phyloP scores from a whole-genome alignment of 2,797 vertebrate genomes.

The Lagorchestes hirsutus region DNA sequence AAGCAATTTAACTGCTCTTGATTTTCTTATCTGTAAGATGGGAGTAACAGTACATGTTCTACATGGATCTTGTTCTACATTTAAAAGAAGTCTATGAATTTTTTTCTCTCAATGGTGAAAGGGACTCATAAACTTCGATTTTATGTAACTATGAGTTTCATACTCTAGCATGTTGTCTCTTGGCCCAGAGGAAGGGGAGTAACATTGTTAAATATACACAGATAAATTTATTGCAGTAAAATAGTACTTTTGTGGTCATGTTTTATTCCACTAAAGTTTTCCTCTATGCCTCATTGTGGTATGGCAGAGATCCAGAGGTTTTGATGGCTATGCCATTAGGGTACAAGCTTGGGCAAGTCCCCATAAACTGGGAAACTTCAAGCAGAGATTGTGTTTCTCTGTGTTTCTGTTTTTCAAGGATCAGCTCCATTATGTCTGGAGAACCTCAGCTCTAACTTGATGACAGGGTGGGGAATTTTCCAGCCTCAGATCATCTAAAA shows the following conservation, averaged over 20 bases:
- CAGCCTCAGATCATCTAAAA: neutral
- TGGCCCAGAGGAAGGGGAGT: neutral
- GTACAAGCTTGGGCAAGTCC: neutral
- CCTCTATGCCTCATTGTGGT: neutral
- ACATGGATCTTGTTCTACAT: neutral
- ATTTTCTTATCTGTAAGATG: neutral
- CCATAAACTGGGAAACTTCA: neutral
- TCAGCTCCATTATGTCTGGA: neutral
- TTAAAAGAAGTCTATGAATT: neutral
- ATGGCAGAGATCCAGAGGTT: neutral
- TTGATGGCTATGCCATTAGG: neutral
- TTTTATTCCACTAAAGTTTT: neutral
- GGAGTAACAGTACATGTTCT: neutral
- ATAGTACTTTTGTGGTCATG: neutral
- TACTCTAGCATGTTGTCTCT: neutral
- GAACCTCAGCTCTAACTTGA: neutral
- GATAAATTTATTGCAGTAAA: neutral
- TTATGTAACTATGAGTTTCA: neutral
- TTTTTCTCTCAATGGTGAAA: neutral
- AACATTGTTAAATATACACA: neutral
- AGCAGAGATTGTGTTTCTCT: neutral
- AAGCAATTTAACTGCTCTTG: neutral
- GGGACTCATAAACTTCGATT: neutral
- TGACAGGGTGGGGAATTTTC: neutral
- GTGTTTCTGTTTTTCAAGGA: neutral